Evolutionary conservation across 2,113 vertebrate genomes (phyloP).

Genomic region (Gambusia holbrooki): DNA sequence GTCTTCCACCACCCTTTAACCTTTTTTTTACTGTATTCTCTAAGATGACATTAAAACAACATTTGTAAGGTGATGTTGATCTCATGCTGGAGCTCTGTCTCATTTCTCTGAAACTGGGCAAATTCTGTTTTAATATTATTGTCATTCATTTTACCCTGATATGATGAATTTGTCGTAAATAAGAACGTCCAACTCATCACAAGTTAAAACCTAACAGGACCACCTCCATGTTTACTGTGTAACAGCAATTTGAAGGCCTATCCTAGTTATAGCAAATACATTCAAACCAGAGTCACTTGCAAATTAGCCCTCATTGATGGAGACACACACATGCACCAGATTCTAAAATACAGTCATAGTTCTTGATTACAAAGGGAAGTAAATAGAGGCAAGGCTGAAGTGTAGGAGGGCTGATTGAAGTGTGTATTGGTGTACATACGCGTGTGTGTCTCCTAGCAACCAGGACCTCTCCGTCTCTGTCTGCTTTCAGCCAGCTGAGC

Average conservation of each 20-base stretch:
- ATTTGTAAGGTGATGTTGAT: too few relatives aligned
- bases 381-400: constrained; percentile 50
- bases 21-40: too few relatives aligned
- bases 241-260: background rate
- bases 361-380: constrained; percentile 46
- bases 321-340: constrained; percentile 23
- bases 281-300: background rate
- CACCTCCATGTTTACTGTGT: too few relatives aligned
- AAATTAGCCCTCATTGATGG: constrained; percentile 11
- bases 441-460: constrained; percentile 65
- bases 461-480: constrained; percentile 29
- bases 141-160: too few relatives aligned
- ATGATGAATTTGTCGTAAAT: too few relatives aligned
- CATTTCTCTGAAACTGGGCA: too few relatives aligned
- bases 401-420: constrained; percentile 47
- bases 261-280: background rate
- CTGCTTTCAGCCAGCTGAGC: constrained; percentile 3
- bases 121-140: too few relatives aligned
- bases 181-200: too few relatives aligned
- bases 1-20: too few relatives aligned
- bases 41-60: too few relatives aligned
- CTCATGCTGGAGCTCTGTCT: too few relatives aligned
- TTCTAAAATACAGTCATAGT: constrained; percentile 28
- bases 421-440: constrained; percentile 31
- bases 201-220: background rate